Evolutionary conservation across 1,140 invertebrate species (phyloP).

Genomic region (Aphelenchoides avenae): DNA sequence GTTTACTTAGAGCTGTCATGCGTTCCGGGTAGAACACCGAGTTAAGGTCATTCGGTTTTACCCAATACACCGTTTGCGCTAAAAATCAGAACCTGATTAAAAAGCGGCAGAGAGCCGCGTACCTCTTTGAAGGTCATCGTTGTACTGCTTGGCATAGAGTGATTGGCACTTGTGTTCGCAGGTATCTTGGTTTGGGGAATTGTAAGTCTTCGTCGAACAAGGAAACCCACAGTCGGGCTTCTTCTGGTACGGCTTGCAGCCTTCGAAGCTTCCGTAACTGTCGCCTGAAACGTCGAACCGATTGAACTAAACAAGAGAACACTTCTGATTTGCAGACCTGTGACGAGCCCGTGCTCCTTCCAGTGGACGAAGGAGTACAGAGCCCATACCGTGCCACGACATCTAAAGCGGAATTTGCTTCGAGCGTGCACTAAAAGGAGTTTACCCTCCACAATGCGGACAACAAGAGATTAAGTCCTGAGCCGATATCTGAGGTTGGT

Average conservation of each 20-base stretch:
- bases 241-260: conserved; percentile 39
- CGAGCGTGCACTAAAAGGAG: conserved; percentile 4
- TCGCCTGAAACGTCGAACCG: background rate
- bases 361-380: conserved; percentile 33
- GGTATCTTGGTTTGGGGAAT: conserved; percentile 1
- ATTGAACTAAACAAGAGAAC: background rate
- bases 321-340: background rate
- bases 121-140: conserved; percentile 35
- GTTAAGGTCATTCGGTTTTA: conserved; percentile 19
- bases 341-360: conserved; percentile 29
- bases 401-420: conserved; percentile 4
- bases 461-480: conserved; percentile 31
- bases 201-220: conserved; percentile 33
- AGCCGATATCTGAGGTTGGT: conserved; percentile 32
- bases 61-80: conserved; percentile 37
- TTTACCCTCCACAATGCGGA: conserved; percentile 37
- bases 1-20: background rate
- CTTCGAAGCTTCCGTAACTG: conserved; percentile 30
- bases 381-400: conserved; percentile 28
- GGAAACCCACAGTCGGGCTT: conserved; percentile 24
- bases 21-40: conserved; percentile 14
- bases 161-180: conserved; percentile 34
- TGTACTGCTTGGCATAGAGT: conserved; percentile 25
- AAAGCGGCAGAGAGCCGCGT: too few species aligned
- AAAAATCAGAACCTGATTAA: conserved; percentile 15